Evolutionary conservation across 2,888 invertebrate genomes (phyloP), one percentile per base, ranked within the genome.

Genomic region (Camptogramma bilineatum): DNA sequence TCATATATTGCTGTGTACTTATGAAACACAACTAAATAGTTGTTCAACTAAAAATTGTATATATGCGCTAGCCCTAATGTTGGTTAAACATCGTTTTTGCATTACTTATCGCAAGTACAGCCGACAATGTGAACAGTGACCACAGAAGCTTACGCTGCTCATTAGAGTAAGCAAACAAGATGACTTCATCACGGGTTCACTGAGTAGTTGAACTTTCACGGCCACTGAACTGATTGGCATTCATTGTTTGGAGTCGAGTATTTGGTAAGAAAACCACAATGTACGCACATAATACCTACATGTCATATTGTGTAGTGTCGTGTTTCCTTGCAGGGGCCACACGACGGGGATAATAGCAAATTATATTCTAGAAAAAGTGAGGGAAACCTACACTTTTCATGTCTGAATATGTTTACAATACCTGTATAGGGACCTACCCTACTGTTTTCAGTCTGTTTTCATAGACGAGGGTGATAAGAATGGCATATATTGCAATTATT

Each of bases 161-260:
- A 34, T 51, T 46, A 39, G 31, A 9, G 31, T 31, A 39, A 39
- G 34, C 13, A 52, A 60, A 50, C 46, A 47, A 24, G 31, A 72
- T 72, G 72, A 70, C 61, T 62, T 67, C 69, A 69, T 63, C 60
- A 59, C 28, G 28, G 28, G 34, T 39, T 39, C 17, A 53, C 58
- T 59, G 28, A 44, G 34, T 52, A 62, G 67, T 66, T 71, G 53
- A 68, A 31, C 46, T 51, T 28, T 71, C 71, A 71, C 31, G 69
- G 71, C 47, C 68, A 57, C 17, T 31, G 24, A 34, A 19, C 17
- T 42, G 17, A 44, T 44, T 52, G 18, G 24, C 18, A 31, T 44
- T 21, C 51, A 62, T 62, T 53, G 52, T 56, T 48, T 48, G 18
- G 42, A 52, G 31, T 18, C 18, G 17, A 17, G 44, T 19, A 39